These are phyloP conservation scores for Rosalia funebris DNA, from an alignment of 2,888 invertebrate genomes.

Conservation along the genomic window DNA sequence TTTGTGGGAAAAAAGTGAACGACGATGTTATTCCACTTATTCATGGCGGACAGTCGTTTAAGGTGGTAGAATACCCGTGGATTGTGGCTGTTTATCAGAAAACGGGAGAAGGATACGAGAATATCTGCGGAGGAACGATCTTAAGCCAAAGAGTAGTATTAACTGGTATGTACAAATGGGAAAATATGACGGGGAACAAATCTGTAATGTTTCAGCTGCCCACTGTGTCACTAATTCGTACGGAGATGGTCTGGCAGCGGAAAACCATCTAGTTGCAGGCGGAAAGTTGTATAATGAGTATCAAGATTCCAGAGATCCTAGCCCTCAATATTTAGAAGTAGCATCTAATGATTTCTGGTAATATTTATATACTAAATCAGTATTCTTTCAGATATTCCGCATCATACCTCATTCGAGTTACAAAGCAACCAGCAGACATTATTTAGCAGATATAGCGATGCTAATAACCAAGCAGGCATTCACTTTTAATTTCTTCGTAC, in stretches of 20 bases:
- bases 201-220: constrained; percentile 31
- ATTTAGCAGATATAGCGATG: constrained; percentile 34
- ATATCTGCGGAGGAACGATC: neutral
- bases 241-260: constrained; percentile 16
- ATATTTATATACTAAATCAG: too few species aligned
- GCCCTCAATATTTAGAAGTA: constrained; percentile 34
- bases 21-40: neutral
- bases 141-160: neutral
- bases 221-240: constrained; percentile 35
- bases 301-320: constrained; percentile 26
- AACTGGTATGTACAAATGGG: neutral
- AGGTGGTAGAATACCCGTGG: neutral
- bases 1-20: constrained; percentile 36
- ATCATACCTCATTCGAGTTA: constrained; percentile 26
- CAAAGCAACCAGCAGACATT: constrained; percentile 29
- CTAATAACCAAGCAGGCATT: constrained; percentile 29
- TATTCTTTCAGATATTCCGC: constrained; percentile 31
- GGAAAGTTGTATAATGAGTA: constrained; percentile 36
- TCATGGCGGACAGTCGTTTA: neutral
- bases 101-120: neutral
- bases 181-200: neutral
- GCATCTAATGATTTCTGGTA: neutral
- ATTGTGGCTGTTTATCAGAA: neutral
- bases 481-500: constrained; percentile 29
- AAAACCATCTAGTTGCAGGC: constrained; percentile 29